Evolutionary conservation across 2,888 invertebrate genomes (phyloP), one percentile per base, ranked within the genome.

Genomic region (Dicyrtomina minuta): DNA sequence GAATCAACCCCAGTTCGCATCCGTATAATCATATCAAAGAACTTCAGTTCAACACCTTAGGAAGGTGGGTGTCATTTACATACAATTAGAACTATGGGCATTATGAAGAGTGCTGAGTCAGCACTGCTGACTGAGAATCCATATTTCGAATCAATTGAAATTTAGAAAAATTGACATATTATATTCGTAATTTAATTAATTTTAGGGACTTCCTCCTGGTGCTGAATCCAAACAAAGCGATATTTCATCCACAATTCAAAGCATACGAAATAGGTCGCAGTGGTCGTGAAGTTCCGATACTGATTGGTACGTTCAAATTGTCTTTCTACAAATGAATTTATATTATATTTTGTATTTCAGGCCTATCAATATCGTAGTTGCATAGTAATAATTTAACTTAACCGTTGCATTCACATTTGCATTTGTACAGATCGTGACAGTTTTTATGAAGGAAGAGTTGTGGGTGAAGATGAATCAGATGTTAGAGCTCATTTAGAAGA

Each of bases 21-120:
- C 93, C 92, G 0, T 93, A 87, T 79, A 94, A 94, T 80, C 90
- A 89, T 79, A 93, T 94, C 71, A 92, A 90, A 80, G 93, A 95
- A 83, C 85, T 95, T 2, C 87, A 90, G 77, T 93, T 94, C 80
- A 88, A 87, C 79, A 89, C 92, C 1, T 85, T 92, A 64, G 93
- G 93, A 65, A 83, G 84, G 85, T 85, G 81, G 79, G 76, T 68
- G 51, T 61, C 51, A 33, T 66, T 26, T 15, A n/a, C 17, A 1
- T 24, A 58, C 26, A 17, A 27, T 6, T 46, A 46, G 3, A 20
- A 1, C n/a, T n/a, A n/a, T 24, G 3, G 8, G 53, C 24, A 53
- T 10, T 55, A n/a, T n/a, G n/a, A n/a, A n/a, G n/a, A 20, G 24
- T 22, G 24, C 13, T 24, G 5, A 20, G 5, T 53, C 4, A 20